Conservation (phyloP, 2,888 invertebrate genomes). For the Drosophila limbata region DNA sequence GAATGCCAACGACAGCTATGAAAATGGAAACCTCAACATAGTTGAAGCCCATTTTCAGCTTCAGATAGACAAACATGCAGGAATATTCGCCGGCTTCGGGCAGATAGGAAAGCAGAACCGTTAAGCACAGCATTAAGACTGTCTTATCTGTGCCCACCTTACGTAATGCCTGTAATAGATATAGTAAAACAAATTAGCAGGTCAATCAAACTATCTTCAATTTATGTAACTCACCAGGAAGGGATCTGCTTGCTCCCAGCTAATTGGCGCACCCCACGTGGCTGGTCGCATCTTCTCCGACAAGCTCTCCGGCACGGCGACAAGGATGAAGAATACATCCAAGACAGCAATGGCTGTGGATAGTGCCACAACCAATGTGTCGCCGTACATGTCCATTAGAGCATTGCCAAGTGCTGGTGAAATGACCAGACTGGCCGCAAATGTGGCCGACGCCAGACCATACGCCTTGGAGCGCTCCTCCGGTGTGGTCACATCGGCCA, state of each 20-base stretch:
- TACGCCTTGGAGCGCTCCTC: constrained; percentile 97
- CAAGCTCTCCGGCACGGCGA: constrained; percentile 98
- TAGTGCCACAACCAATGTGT: constrained; percentile 95
- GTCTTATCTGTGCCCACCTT: constrained; percentile 98
- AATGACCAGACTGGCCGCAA: constrained; percentile 99
- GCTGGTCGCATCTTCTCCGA: constrained; percentile 95
- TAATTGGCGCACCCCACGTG: constrained; percentile 94
- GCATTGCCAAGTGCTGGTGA: constrained; percentile 98
- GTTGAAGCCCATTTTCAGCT: constrained; percentile 98
- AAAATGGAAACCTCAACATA: constrained; percentile 98
- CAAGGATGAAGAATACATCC: constrained; percentile 99
- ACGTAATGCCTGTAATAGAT: constrained; percentile 88
- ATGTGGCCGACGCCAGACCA: constrained; percentile 99
- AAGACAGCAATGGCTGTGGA: constrained; percentile 98
- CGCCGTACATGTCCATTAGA: constrained; percentile 93
- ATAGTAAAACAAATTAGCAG: not conserved
- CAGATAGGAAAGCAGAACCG: constrained; percentile 98
- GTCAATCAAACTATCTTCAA: not conserved
- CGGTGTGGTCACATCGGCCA: constrained; percentile 99
- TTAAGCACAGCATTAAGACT: constrained; percentile 97
- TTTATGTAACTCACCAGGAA: constrained; percentile 89
- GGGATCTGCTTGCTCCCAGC: constrained; percentile 99
- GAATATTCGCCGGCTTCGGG: constrained; percentile 99
- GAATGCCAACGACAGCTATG: constrained; percentile 97
- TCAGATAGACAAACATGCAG: constrained; percentile 99